Percentiles rank a stretch among this genome's conserved stretches.
phyloP scores from a whole-genome alignment of 2,888 invertebrate species.

The Drosophila acutilabella region DNA sequence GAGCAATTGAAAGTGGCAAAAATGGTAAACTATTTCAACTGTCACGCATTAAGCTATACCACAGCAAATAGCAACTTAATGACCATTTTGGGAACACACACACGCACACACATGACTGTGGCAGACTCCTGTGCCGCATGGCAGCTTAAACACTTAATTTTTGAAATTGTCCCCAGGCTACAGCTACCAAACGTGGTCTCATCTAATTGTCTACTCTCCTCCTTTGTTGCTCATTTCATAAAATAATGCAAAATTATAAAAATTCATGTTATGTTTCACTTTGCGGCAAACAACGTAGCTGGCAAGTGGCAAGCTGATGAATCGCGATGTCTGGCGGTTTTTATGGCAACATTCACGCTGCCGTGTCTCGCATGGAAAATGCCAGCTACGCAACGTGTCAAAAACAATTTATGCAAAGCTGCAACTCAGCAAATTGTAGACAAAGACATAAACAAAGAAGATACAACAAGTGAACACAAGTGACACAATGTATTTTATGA shows the following conservation, averaged over 20 bases:
- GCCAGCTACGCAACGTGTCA: constrained; percentile 58
- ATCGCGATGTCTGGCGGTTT: constrained; percentile 27
- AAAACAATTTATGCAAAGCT: constrained; percentile 65
- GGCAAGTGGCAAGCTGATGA: constrained; percentile 8
- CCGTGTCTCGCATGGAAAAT: constrained; percentile 33
- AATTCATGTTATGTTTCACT: constrained; percentile 52
- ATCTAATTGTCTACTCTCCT: constrained; percentile 64
- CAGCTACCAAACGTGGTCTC: constrained; percentile 27
- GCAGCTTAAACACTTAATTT: constrained; percentile 69
- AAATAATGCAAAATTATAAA: constrained; percentile 66
- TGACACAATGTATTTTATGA: constrained; percentile 18
- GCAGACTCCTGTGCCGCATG: constrained; percentile 22
- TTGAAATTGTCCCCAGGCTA: constrained; percentile 62
- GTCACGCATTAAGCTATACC: constrained; percentile 37
- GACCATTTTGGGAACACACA: constrained; percentile 65
- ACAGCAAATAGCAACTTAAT: constrained; percentile 49
- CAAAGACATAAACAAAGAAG: constrained; percentile 13
- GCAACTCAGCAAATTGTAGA: constrained; percentile 45
- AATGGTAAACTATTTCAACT: constrained; percentile 62
- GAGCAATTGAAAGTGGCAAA: constrained; percentile 21
- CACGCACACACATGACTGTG: constrained; percentile 10
- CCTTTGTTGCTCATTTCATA: constrained; percentile 62
- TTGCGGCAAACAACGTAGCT: constrained; percentile 6
- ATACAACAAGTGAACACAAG: not conserved
- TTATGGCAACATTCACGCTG: constrained; percentile 6